Evolutionary conservation across 2,113 vertebrate genomes (phyloP).

Genomic region (Micromys minutus): DNA sequence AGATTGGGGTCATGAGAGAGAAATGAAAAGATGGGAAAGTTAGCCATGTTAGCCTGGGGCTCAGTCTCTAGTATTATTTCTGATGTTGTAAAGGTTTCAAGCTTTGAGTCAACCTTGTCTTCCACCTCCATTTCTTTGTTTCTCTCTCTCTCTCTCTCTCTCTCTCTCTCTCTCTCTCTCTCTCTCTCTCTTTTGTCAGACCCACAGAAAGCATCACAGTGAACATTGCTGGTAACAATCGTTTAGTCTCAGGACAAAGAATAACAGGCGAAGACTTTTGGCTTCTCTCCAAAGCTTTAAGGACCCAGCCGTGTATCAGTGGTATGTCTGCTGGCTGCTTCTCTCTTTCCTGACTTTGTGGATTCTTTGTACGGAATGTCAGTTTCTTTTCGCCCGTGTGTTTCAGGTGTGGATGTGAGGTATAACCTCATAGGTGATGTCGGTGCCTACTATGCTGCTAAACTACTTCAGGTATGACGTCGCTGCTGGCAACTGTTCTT

Average conservation of each 20-base stretch:
- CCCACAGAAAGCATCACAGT: slow-evolving; percentile 77
- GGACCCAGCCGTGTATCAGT: slow-evolving; percentile 76
- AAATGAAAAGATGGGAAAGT: neutral
- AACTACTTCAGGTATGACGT: slow-evolving; percentile 87
- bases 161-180: no score
- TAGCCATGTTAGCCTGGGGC: neutral
- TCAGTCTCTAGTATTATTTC: neutral
- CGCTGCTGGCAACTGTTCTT: neutral
- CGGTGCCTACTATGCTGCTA: slow-evolving; percentile 85
- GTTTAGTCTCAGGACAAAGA: slow-evolving; percentile 77
- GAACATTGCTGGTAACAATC: slow-evolving; percentile 87
- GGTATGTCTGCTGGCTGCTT: slow-evolving; percentile 82
- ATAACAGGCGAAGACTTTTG: slow-evolving; percentile 86
- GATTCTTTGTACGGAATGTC: slow-evolving; percentile 1
- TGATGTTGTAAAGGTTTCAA: neutral
- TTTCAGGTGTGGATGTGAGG: slow-evolving; percentile 90
- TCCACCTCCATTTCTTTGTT: slow-evolving; percentile 27
- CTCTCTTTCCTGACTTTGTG: neutral
- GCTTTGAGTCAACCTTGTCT: neutral
- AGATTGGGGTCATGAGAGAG: neutral
- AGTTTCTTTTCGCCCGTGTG: slow-evolving; percentile 18
- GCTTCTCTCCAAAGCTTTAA: slow-evolving; percentile 83
- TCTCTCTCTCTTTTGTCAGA: slow-evolving; percentile 62
- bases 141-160: no score
- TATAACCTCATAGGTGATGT: slow-evolving; percentile 89